Base-by-base conservation (phyloP, 2,888 invertebrate species). In the Euplexia lucipara region DNA sequence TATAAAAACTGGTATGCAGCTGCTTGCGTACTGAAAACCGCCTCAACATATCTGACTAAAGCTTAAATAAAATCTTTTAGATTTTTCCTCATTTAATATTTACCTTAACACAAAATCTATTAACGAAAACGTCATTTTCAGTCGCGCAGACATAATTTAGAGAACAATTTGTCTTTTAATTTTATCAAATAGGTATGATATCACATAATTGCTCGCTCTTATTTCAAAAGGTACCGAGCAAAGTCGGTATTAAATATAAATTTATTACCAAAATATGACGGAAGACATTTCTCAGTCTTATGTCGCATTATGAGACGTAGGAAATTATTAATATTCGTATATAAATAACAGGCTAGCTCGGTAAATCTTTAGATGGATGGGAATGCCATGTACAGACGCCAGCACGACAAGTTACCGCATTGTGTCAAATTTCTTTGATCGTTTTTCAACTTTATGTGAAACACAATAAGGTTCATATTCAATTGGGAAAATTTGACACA, bases 211-310 rank as follows among this genome's bases (percentile, higher is more conserved):
- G 48, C 56, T 49, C n/a, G 12, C 32, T 4, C 18, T 30, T 37
- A 42, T 32, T 41, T 37, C 49, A 22, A 70, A 49, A 30, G 12
- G 3, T 26, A 56, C 16, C 7, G 10, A 20, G 22, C 35, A 37
- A 52, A 35, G 34, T 47, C 51, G 53, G 22, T 45, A 75, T 75
- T 60, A 60, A 61, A 75, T 54, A 53, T 9, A 35, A 53, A 57
- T 76, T 76, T 63, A 62, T 76, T 49, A 7, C 35, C 12, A 16
- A 44, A 76, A 44, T 57, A 49, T 22, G 35, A 44, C 8, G 14
- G 26, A 51, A 51, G 1, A 32, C 18, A 2, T 44, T 20, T 9
- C n/a, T 51, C 37, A 16, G 22, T 10, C 34, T 45, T 14, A 41
- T n/a, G 59, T 10, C 26, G 41, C 37, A 45, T 52, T 42, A 32